These are phyloP conservation scores for Petromus typicus DNA, from an alignment of 2,113 vertebrate species.

Conservation along the genomic window DNA sequence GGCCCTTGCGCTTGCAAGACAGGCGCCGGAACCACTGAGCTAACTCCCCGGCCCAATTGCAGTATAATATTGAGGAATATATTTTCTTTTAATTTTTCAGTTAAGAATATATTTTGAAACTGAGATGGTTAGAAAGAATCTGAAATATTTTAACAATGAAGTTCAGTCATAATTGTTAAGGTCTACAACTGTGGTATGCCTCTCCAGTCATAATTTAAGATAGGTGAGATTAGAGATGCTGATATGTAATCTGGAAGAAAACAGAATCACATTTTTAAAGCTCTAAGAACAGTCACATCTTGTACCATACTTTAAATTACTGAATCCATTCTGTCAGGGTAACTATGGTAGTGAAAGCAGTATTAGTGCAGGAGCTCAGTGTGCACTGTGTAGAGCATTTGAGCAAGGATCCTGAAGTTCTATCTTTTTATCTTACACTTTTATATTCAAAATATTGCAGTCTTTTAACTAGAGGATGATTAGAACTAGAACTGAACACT, in stretches of 20 bases:
- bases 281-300: not conserved
- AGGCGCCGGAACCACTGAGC: no score
- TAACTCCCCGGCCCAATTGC: no score
- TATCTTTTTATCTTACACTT: conserved; percentile 49
- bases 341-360: not conserved
- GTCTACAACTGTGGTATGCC: not conserved
- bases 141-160: not conserved
- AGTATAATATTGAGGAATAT: not conserved
- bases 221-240: not conserved
- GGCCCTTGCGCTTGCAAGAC: no score
- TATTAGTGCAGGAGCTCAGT: not conserved
- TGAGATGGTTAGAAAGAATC: not conserved
- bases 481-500: not conserved
- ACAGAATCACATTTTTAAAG: not conserved
- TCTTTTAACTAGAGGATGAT: conserved; percentile 59
- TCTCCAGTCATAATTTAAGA: not conserved
- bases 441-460: conserved; percentile 58
- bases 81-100: conserved; percentile 1
- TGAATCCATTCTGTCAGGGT: conserved; percentile 47
- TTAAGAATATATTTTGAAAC: conserved; percentile 49
- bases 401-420: conserved; percentile 24
- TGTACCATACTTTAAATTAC: conserved; percentile 32
- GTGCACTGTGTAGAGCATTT: not conserved
- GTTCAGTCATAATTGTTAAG: not conserved
- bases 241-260: not conserved